Base-by-base conservation (phyloP, 1,140 invertebrate genomes). In the Vanessa atalanta region DNA sequence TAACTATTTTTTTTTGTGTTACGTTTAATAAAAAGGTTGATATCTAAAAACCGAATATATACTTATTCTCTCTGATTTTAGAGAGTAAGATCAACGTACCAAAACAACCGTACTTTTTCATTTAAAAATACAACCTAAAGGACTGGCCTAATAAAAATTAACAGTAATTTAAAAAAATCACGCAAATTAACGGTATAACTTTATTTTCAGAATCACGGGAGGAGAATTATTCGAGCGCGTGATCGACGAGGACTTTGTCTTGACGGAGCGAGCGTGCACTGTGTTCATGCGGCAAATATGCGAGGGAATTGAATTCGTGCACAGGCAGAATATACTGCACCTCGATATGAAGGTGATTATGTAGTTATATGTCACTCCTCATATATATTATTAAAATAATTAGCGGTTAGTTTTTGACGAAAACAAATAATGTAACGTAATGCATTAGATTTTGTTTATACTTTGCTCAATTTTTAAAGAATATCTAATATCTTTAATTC, bases 201-300 rank as follows among this genome's bases (percentile, higher is more conserved):
- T 48, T 65, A 53, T 53, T 94, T 94, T 66, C 89, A 99, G 98
- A 80, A 98, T 99, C 83, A 96, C 97, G 88, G 99, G 99, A 7
- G 99, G 99, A 9, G 99, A 99, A 93, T 94, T 99, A 9, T 99
- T 99, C 88, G 99, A 99, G 91, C 95, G 99, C 73, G 98, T 99
- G 7, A 99, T 99, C 75, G 98, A 98, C 83, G 99, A 99, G 86
- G 98, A 99, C 88, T 99, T 99, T 85, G 95, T 99, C 13, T 93
- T 99, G 72, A 99, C 98, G 0, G 99, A 99, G 88, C 96, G 97
- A 72, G 97, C 98, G 3, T 99, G 98, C 88, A 96, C 97, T 0
- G 97, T 99, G 68, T 99, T 99, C 86, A 97, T 99, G 94, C 94
- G 98, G 43, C 99, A 99, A 93, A 99, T 99, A 79, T 99, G 98